Evolutionary conservation across 2,888 invertebrate genomes (phyloP), one percentile per base, ranked within the genome.

Genomic region (Drosophila kambysellisi): DNA sequence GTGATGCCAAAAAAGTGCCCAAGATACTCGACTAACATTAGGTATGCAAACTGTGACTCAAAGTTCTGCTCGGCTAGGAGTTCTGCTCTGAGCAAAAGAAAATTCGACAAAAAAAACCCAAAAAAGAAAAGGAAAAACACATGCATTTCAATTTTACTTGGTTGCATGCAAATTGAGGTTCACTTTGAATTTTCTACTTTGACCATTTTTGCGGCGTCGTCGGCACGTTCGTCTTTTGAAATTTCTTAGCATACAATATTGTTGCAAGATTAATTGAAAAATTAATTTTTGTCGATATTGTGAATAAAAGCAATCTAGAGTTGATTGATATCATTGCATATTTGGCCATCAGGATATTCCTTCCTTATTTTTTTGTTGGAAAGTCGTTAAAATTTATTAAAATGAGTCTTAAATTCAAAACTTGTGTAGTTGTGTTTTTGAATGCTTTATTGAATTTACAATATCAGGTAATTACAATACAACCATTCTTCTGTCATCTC

Each of bases 81-180:
- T 30, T 30, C 20, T 11, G 35, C 29, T 50, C 29, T 33, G n/a
- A 12, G 29, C 50, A 33, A n/a, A 51, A 41, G 4, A 6, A 20
- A 43, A 20, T 17, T 5, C 15, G 7, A 32, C 8, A 35, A 32
- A 20, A 29, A 15, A 37, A 37, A 0, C 4, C n/a, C 11, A 43
- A 25, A 46, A 7, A 43, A 8, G 7, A 20, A 20, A 1, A 7
- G 20, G 7, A 11, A 54, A 54, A 11, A 30, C 7, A 43, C 2
- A 50, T 15, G 50, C 39, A 33, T 30, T 43, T 46, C n/a, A 32
- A 37, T 46, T 20, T 37, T n/a, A n/a, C 29, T 53, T 39, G 50
- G 33, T 30, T 52, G 48, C 35, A 74, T 74, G 79, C 39, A 76
- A 79, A 64, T 74, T 73, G 48, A 52, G 56, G 3, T 35, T n/a